phyloP scores from a whole-genome alignment of 2,113 vertebrate genomes.

The Galbula dea region DNA sequence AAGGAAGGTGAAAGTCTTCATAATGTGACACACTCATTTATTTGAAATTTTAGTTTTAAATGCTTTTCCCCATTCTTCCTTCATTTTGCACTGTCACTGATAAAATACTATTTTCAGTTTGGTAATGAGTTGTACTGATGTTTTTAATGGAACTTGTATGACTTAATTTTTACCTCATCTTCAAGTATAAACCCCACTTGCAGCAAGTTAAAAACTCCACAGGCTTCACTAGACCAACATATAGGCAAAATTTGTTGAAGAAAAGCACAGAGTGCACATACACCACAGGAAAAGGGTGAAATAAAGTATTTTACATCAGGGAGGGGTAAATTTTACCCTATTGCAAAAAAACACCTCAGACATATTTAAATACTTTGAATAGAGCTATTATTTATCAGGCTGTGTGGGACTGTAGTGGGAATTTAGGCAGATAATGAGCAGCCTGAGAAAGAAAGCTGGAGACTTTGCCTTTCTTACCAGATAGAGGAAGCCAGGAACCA shows the following conservation, averaged over 20 bases:
- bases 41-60: neutral
- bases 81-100: neutral
- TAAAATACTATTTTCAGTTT: neutral
- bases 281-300: too few relatives aligned
- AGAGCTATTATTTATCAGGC: neutral
- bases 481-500: neutral
- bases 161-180: neutral
- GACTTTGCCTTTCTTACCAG: neutral
- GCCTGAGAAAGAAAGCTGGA: neutral
- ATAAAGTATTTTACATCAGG: neutral
- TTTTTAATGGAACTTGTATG: neutral
- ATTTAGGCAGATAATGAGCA: neutral
- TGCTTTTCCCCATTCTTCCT: neutral
- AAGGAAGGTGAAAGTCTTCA: neutral
- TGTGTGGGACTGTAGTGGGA: neutral
- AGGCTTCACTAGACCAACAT: neutral
- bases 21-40: neutral
- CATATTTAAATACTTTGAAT: neutral
- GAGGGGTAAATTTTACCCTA: neutral
- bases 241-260: neutral
- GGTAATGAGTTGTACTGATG: neutral
- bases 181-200: neutral
- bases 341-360: neutral
- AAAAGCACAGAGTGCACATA: neutral
- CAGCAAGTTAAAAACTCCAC: neutral